phyloP scores from a whole-genome alignment of 2,797 vertebrate species.

The Lophotriccus pileatus region DNA sequence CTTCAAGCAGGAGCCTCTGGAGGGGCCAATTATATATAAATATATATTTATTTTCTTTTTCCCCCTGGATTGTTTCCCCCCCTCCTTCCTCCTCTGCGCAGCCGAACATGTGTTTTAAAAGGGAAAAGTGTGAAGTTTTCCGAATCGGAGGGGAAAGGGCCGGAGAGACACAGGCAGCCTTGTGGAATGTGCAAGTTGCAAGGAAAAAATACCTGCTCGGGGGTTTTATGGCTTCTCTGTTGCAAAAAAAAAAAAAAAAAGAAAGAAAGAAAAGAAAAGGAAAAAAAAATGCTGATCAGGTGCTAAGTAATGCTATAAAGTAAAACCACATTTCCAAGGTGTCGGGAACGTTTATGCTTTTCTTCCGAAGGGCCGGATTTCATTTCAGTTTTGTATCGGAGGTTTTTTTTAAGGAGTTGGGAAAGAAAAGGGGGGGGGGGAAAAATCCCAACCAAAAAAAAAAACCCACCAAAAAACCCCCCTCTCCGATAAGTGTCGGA shows the following conservation, averaged over 20 bases:
- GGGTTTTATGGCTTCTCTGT: conserved; percentile 59
- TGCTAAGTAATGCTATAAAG: conserved; percentile 77
- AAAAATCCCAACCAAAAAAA: background rate
- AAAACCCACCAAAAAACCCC: background rate
- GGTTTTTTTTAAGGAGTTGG: conserved; percentile 1
- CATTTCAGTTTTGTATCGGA: background rate
- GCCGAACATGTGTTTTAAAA: conserved; percentile 78
- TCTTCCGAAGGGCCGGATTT: conserved; percentile 53
- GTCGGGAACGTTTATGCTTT: conserved; percentile 70
- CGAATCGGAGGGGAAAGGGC: conserved; percentile 37
- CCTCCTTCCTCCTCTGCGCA: background rate
- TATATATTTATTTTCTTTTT: background rate
- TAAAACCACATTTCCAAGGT: conserved; percentile 77
- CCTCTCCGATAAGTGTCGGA: background rate
- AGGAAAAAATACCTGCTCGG: conserved; percentile 59
- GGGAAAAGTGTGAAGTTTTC: conserved; percentile 78
- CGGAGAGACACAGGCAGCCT: background rate
- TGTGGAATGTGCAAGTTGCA: conserved; percentile 39
- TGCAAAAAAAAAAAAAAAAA: background rate
- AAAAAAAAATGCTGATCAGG: conserved; percentile 67
- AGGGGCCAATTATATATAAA: background rate
- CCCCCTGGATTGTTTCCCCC: background rate
- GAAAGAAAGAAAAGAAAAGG: background rate
- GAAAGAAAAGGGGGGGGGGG: background rate
- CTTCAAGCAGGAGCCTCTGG: background rate